phyloP scores from a whole-genome alignment of 1,140 invertebrate genomes.

The Hycleus phaleratus region DNA sequence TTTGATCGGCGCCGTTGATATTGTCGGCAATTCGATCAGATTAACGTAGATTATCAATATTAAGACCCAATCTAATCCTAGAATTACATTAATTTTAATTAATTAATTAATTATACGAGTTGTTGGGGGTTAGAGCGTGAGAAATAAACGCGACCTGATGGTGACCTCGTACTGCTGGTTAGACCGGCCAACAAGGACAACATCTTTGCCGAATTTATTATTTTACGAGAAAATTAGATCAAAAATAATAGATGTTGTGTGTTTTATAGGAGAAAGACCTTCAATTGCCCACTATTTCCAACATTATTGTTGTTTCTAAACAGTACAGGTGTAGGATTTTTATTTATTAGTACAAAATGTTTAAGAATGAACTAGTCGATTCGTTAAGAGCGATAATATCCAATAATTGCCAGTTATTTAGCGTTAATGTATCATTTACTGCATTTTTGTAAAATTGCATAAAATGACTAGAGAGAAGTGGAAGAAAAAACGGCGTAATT shows the following conservation, averaged over 20 bases:
- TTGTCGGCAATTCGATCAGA: conserved; percentile 25
- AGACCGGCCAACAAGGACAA: conserved; percentile 3
- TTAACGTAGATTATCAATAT: conserved; percentile 30
- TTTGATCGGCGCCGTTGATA: conserved; percentile 14
- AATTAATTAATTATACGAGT: too few species aligned
- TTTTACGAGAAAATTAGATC: too few species aligned
- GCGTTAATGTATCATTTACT: conserved; percentile 18
- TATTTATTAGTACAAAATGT: too few species aligned
- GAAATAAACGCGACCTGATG: too few species aligned
- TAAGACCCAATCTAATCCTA: conserved; percentile 33
- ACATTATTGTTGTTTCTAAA: too few species aligned
- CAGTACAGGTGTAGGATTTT: background rate
- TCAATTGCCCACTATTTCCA: too few species aligned
- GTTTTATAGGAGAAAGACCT: too few species aligned
- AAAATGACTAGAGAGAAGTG: too few species aligned
- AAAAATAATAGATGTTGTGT: too few species aligned
- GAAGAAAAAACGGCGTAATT: conserved; percentile 1
- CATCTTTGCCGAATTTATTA: too few species aligned
- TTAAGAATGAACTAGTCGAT: too few species aligned
- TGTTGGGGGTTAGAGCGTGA: too few species aligned
- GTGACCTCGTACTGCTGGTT: conserved; percentile 16
- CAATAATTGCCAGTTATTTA: conserved; percentile 17
- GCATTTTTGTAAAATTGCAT: conserved; percentile 27
- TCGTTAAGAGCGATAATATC: conserved; percentile 15
- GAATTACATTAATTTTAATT: conserved; percentile 6